Conservation (phyloP, 1,140 invertebrate species). For the Heliconius nattereri region DNA sequence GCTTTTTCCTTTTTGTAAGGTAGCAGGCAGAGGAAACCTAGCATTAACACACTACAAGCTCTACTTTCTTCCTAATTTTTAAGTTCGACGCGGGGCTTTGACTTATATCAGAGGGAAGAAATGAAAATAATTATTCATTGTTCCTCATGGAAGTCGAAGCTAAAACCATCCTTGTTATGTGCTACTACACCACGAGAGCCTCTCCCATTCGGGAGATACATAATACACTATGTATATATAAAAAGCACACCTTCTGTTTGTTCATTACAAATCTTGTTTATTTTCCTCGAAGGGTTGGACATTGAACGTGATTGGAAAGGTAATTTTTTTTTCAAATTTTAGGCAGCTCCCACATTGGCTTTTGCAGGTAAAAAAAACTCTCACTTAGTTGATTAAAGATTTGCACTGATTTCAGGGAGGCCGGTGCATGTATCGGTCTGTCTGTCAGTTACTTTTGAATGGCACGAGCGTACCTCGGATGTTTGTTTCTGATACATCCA, state of each 20-base stretch:
- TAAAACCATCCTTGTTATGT: too few species aligned
- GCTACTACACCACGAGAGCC: too few species aligned
- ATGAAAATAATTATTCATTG: too few species aligned
- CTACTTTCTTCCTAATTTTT: too few species aligned
- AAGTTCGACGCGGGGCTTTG: too few species aligned
- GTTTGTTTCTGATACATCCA: background rate
- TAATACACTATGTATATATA: background rate
- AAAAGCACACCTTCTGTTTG: constrained; percentile 4
- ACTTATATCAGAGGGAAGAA: too few species aligned
- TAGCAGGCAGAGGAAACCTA: too few species aligned
- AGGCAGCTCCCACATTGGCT: background rate
- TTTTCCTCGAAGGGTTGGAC: constrained; percentile 25
- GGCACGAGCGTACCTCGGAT: background rate
- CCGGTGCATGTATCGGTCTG: background rate
- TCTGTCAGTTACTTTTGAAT: constrained; percentile 6
- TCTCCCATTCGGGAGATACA: background rate
- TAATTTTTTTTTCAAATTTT: constrained; percentile 12
- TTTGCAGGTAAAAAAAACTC: background rate
- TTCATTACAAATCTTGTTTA: constrained; percentile 27
- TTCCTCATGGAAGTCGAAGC: too few species aligned
- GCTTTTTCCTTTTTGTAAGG: too few species aligned
- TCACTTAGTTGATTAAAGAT: constrained; percentile 36
- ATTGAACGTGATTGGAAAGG: constrained; percentile 29
- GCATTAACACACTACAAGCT: too few species aligned
- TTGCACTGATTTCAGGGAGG: background rate